Conservation (phyloP, 2,113 vertebrate genomes). For the Nesospiza acunhae region DNA sequence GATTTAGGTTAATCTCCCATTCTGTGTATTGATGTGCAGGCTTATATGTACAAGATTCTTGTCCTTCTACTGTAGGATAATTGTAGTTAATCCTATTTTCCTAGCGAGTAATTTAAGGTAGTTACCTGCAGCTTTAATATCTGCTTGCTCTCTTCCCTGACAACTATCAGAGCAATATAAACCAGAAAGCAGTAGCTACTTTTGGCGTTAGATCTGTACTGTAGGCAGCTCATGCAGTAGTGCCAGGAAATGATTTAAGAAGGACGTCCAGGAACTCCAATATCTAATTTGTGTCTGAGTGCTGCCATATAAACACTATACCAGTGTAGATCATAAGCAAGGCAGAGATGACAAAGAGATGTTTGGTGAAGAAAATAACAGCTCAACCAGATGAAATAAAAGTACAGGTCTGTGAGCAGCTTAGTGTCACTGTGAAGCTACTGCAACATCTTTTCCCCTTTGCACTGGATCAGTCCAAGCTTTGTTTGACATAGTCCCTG, state of each 20-base stretch:
- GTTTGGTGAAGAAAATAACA: neutral
- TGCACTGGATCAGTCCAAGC: neutral
- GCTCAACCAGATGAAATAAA: neutral
- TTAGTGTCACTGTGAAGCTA: neutral
- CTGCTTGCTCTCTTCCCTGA: neutral
- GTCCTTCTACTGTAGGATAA: neutral
- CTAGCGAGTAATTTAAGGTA: neutral
- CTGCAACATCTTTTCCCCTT: neutral
- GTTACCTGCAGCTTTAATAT: neutral
- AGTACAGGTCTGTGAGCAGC: neutral
- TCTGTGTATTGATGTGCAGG: neutral
- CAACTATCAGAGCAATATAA: slow-evolving; percentile 5
- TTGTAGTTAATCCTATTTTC: neutral
- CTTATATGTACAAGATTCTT: neutral
- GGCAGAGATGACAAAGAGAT: slow-evolving; percentile 29
- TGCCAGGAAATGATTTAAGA: slow-evolving; percentile 44
- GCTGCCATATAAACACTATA: neutral
- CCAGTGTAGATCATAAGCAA: neutral
- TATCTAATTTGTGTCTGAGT: slow-evolving; percentile 36
- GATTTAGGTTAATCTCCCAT: neutral
- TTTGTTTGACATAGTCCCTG: neutral
- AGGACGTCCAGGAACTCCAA: slow-evolving; percentile 11
- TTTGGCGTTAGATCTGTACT: neutral
- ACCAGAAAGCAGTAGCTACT: neutral
- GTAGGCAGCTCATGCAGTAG: neutral